These are phyloP conservation scores for Poecilia picta DNA, from an alignment of 2,797 vertebrate genomes.

Conservation along the genomic window DNA sequence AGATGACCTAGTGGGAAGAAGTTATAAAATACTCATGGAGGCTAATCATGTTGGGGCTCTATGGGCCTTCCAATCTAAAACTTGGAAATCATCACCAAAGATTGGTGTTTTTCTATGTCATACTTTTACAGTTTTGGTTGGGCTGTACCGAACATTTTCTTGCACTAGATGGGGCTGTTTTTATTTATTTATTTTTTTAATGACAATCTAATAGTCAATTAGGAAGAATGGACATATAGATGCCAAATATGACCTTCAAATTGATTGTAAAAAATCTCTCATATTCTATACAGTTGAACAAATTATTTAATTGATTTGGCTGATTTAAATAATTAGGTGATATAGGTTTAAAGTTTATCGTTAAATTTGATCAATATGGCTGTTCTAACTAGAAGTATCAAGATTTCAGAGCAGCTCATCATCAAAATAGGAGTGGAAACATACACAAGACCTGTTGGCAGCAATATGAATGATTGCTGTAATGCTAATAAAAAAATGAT, in stretches of 20 bases:
- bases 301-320: neutral
- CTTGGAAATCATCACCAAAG: neutral
- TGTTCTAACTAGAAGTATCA: neutral
- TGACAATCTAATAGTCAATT: neutral
- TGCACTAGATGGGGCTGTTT: neutral
- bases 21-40: conserved; percentile 25
- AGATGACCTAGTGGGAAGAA: conserved; percentile 29
- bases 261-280: neutral
- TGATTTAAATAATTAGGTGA: too few relatives aligned
- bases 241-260: neutral
- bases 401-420: neutral
- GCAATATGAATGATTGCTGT: neutral
- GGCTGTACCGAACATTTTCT: neutral
- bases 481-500: neutral
- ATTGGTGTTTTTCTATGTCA: neutral
- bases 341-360: neutral
- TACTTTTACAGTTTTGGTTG: neutral
- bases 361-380: neutral
- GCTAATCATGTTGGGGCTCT: neutral
- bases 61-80: neutral
- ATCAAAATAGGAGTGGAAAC: neutral
- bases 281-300: neutral
- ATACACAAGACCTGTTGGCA: neutral
- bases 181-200: neutral
- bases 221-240: neutral